Percentiles rank a stretch among this genome's conserved stretches.
Conservation (phyloP, 2,797 vertebrate genomes). For the Corythornis leucogaster region DNA sequence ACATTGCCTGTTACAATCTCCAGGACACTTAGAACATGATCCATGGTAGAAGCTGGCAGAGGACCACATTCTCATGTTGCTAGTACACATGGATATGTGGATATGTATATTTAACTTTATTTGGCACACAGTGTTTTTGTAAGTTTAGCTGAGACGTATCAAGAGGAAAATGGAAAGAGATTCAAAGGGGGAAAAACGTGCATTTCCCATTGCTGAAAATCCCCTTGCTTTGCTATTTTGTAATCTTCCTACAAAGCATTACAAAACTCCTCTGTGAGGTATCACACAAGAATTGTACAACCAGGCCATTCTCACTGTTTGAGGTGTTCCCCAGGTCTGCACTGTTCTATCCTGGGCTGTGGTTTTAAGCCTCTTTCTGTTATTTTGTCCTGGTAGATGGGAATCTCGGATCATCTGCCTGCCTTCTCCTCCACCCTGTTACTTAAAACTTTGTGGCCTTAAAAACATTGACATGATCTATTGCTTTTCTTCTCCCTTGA, state of each 20-base stretch:
- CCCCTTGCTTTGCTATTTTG: not conserved
- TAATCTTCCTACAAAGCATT: not conserved
- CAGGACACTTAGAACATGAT: not conserved
- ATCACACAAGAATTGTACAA: not conserved
- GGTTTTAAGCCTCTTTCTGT: not conserved
- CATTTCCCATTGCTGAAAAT: not conserved
- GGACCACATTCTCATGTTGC: not conserved
- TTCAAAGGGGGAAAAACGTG: too few species aligned
- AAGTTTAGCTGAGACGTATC: not conserved
- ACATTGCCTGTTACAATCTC: not conserved
- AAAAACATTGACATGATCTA: not conserved
- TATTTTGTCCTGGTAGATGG: not conserved
- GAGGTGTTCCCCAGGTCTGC: not conserved
- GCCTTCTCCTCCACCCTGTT: not conserved
- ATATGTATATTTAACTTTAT: not conserved
- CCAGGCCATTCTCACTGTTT: not conserved
- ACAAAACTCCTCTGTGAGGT: not conserved
- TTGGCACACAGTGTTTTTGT: fast-evolving
- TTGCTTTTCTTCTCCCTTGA: not conserved
- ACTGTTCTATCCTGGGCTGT: not conserved
- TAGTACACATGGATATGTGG: not conserved
- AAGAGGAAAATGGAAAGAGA: not conserved
- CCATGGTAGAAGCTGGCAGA: not conserved
- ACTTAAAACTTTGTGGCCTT: not conserved
- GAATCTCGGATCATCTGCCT: not conserved